Percentiles rank a stretch among this genome's conserved stretches.
phyloP scores from a whole-genome alignment of 2,113 vertebrate species.

The Mugil cephalus region DNA sequence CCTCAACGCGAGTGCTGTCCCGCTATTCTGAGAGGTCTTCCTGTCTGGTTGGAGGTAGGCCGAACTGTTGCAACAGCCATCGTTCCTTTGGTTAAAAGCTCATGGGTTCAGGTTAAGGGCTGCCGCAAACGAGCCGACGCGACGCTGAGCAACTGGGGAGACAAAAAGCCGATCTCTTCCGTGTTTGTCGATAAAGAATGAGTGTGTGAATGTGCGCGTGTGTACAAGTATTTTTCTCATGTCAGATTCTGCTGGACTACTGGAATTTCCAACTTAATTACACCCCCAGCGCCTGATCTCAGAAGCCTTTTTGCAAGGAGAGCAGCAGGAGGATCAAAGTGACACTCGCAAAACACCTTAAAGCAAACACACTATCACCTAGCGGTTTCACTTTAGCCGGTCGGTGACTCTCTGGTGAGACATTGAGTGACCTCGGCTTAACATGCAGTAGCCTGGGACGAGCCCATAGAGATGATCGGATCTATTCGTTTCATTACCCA shows the following conservation, averaged over 20 bases:
- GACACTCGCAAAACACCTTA: constrained; percentile 64
- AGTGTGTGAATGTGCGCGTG: constrained; percentile 53
- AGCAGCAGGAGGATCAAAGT: constrained; percentile 68
- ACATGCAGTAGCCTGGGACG: constrained; percentile 46
- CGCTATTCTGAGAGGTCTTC: constrained; percentile 73
- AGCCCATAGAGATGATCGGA: constrained; percentile 57
- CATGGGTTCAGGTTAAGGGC: constrained; percentile 73
- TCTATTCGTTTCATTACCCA: constrained; percentile 66
- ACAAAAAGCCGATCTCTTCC: constrained; percentile 67
- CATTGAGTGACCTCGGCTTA: constrained; percentile 47
- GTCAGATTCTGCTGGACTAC: constrained; percentile 82
- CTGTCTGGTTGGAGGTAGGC: constrained; percentile 47
- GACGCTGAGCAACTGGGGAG: constrained; percentile 58
- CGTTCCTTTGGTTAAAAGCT: constrained; percentile 44
- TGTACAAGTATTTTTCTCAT: constrained; percentile 60
- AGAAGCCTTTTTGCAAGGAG: constrained; percentile 80
- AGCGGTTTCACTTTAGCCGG: constrained; percentile 48
- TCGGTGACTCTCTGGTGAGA: constrained; percentile 35
- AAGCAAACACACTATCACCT: constrained; percentile 68
- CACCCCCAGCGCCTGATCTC: constrained; percentile 86
- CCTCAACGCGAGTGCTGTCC: constrained; percentile 54
- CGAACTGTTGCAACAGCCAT: constrained; percentile 54
- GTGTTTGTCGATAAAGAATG: constrained; percentile 38
- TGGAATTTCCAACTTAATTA: constrained; percentile 76
- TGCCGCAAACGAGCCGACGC: constrained; percentile 49